Evolutionary conservation across 2,888 invertebrate genomes (phyloP), one percentile per base, ranked within the genome.

Genomic region (Diplolepis rosae): DNA sequence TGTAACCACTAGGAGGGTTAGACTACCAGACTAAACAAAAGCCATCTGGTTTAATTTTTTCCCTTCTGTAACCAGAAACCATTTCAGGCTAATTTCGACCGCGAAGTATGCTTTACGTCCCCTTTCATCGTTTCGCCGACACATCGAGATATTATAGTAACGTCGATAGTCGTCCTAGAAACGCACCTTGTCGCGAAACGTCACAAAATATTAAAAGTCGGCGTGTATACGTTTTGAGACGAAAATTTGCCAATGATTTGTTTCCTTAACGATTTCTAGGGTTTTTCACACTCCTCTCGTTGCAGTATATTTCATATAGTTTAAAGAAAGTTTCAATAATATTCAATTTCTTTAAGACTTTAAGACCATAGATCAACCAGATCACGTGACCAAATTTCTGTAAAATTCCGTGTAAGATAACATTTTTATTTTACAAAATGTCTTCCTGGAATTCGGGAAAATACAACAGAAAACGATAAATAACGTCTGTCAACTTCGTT

Each of bases 21-120:
- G n/a, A 15, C 52, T 73, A 76, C 78, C 77, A 83, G 83, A 83
- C 83, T 83, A 83, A 83, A 83, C 83, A 83, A 83, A 81, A 78
- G 80, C 81, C 83, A 80, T 83, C 82, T 83, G 83, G 80, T 79
- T 78, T 77, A 71, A 69, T 67, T 79, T 77, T 80, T 78, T 80
- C 35, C n/a, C 11, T n/a, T 5, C 22, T 22, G 61, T 24, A 61
- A 61, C 39, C 61, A 61, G 61, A 61, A 61, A 61, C 61, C 61
- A 61, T 61, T 61, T 24, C 13, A 28, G 9, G 35, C 61, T 39
- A 39, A 61, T 61, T 61, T 61, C 18, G 15, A 52, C 13, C 30
- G 27, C 52, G 30, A 30, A 52, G 4, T 32, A 32, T 32, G 7
- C 45, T n/a, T 39, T 39, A 32, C 13, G 13, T 39, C 11, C 35